Conservation (phyloP, 2,797 vertebrate species). For the Intellagama lesueurii region DNA sequence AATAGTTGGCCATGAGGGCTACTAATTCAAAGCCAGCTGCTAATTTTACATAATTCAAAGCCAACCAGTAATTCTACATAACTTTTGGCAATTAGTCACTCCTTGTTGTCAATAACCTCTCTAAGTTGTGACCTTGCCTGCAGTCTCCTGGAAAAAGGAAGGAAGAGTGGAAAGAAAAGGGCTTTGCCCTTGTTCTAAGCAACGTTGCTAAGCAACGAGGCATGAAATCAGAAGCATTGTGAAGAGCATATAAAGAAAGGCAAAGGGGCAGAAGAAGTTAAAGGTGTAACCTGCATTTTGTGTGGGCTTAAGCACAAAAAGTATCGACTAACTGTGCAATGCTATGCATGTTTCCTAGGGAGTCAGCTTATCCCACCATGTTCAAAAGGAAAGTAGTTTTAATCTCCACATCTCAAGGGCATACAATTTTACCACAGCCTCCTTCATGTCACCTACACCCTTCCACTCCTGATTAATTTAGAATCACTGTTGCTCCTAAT, state of each 20-base stretch:
- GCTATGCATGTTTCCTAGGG: neutral
- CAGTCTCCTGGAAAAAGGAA: constrained; percentile 40
- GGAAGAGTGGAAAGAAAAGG: constrained; percentile 45
- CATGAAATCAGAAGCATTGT: constrained; percentile 52
- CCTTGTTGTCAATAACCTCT: constrained; percentile 13
- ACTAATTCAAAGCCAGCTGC: neutral
- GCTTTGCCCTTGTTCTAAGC: constrained; percentile 62
- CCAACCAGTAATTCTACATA: constrained; percentile 18
- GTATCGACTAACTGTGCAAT: neutral
- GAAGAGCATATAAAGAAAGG: neutral
- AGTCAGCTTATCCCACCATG: neutral
- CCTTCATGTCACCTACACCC: neutral
- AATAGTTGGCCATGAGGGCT: constrained; percentile 46
- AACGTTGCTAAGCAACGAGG: constrained; percentile 77
- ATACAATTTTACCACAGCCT: neutral
- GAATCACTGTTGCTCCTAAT: neutral
- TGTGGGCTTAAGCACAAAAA: neutral
- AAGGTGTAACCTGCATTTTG: neutral
- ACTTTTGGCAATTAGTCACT: constrained; percentile 49
- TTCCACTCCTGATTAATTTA: neutral
- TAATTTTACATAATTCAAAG: constrained; percentile 12
- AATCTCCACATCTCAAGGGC: neutral
- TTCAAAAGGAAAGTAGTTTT: neutral
- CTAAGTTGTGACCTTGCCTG: constrained; percentile 23
- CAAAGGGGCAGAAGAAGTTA: neutral